Evolutionary conservation across 2,797 vertebrate genomes (phyloP).

Genomic region (Valencia hispanica): DNA sequence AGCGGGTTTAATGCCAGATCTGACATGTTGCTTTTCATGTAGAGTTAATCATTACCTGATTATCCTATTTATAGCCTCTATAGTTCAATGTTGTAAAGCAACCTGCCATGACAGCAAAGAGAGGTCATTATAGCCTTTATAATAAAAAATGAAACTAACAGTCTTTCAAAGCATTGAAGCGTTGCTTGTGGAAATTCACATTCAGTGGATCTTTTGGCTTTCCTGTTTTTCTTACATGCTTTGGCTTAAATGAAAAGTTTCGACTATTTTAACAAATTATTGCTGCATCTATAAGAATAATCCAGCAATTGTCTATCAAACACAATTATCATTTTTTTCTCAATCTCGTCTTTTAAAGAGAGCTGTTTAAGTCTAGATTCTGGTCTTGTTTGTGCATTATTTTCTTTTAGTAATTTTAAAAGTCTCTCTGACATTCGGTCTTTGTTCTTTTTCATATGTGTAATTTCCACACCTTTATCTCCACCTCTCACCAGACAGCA

Average conservation of each 20-base stretch:
- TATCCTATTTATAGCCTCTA: not conserved
- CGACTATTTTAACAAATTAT: not conserved
- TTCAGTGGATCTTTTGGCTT: not conserved
- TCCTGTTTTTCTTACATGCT: not conserved
- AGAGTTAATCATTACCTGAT: conserved; percentile 9
- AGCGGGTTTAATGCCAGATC: not conserved
- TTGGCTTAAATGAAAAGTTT: not conserved
- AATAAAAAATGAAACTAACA: not conserved
- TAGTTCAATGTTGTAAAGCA: conserved; percentile 12
- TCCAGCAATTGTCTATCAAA: not conserved
- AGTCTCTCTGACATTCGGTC: not conserved
- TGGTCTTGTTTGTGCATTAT: not conserved
- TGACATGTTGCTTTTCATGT: not conserved
- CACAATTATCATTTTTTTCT: no score
- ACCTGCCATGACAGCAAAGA: not conserved
- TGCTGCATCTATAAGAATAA: not conserved
- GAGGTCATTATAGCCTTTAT: not conserved
- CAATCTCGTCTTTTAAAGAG: not conserved
- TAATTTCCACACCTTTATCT: not conserved
- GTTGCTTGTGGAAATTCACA: not conserved
- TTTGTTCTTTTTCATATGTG: not conserved
- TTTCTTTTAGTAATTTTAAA: not conserved
- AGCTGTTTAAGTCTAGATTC: not conserved
- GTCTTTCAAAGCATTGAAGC: not conserved
- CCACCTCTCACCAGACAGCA: not conserved